These are phyloP conservation scores for Ficedula albicollis DNA, from an alignment of 2,797 vertebrate species.

Conservation along the genomic window DNA sequence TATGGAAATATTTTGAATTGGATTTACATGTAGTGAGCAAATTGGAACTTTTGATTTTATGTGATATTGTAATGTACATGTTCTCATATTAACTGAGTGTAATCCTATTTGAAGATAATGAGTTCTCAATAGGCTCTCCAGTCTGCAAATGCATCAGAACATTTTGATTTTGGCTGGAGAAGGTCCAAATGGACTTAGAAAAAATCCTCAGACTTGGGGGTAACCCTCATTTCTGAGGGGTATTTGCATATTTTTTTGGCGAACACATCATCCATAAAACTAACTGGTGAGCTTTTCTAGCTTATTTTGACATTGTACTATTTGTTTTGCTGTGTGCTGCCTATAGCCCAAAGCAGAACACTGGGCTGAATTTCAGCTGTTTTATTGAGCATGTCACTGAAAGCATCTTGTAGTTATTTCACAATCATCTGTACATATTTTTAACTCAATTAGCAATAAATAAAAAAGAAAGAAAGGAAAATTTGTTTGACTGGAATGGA, in stretches of 20 bases:
- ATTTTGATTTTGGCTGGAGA: slow-evolving; percentile 65
- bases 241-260: slow-evolving; percentile 27
- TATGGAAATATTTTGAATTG: slow-evolving; percentile 86
- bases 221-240: slow-evolving; percentile 14
- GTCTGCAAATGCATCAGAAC: slow-evolving; percentile 70
- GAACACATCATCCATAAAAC: slow-evolving; percentile 12
- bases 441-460: slow-evolving; percentile 42
- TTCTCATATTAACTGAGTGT: slow-evolving; percentile 80
- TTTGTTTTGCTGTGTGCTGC: slow-evolving; percentile 53
- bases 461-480: not conserved
- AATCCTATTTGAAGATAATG: slow-evolving; percentile 85
- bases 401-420: slow-evolving; percentile 28
- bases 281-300: slow-evolving; percentile 22
- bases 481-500: slow-evolving; percentile 2
- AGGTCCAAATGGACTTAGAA: slow-evolving; percentile 40
- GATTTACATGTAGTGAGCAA: slow-evolving; percentile 83
- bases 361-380: slow-evolving; percentile 37
- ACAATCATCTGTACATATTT: slow-evolving; percentile 5
- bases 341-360: slow-evolving; percentile 57
- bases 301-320: not conserved
- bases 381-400: slow-evolving; percentile 13
- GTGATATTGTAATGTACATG: slow-evolving; percentile 82
- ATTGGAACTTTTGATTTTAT: slow-evolving; percentile 84
- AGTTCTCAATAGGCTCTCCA: slow-evolving; percentile 79
- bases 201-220: slow-evolving; percentile 47